Evolutionary conservation across 2,797 vertebrate genomes (phyloP).

Genomic region (Cichlasoma orientale): DNA sequence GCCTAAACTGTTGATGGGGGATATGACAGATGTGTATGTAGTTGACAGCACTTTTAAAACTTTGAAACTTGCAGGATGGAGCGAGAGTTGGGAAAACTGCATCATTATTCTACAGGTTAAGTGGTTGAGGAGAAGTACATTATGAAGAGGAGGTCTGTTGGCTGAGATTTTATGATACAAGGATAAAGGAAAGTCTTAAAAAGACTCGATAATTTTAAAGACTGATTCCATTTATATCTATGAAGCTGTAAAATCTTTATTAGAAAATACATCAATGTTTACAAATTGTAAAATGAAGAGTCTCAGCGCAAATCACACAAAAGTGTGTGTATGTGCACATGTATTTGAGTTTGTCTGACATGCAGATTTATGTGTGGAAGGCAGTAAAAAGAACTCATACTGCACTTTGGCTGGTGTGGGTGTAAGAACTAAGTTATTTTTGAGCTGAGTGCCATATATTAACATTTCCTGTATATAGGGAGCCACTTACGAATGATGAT

Average conservation of each 20-base stretch:
- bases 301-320: slow-evolving; percentile 18
- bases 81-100: slow-evolving; percentile 3
- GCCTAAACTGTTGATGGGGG: slow-evolving; percentile 39
- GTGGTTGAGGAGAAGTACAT: slow-evolving; percentile 10
- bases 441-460: slow-evolving; percentile 26
- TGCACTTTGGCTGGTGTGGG: slow-evolving; percentile 29
- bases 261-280: slow-evolving; percentile 23
- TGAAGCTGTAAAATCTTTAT: not conserved
- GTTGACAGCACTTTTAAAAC: slow-evolving; percentile 31
- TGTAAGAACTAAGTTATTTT: slow-evolving; percentile 21
- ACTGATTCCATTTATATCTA: slow-evolving; percentile 15
- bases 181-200: slow-evolving; percentile 23
- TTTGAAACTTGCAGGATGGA: slow-evolving; percentile 4
- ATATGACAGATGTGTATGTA: slow-evolving; percentile 21
- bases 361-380: not conserved
- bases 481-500: slow-evolving; percentile 27
- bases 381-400: not conserved
- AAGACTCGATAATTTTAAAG: slow-evolving; percentile 11
- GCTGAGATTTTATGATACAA: slow-evolving; percentile 27
- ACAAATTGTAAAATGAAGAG: slow-evolving; percentile 1
- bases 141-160: not conserved
- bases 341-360: not conserved
- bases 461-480: slow-evolving; percentile 1
- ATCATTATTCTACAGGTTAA: slow-evolving; percentile 46
- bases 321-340: not conserved